phyloP scores from a whole-genome alignment of 2,113 vertebrate genomes.

The Salminus brasiliensis region DNA sequence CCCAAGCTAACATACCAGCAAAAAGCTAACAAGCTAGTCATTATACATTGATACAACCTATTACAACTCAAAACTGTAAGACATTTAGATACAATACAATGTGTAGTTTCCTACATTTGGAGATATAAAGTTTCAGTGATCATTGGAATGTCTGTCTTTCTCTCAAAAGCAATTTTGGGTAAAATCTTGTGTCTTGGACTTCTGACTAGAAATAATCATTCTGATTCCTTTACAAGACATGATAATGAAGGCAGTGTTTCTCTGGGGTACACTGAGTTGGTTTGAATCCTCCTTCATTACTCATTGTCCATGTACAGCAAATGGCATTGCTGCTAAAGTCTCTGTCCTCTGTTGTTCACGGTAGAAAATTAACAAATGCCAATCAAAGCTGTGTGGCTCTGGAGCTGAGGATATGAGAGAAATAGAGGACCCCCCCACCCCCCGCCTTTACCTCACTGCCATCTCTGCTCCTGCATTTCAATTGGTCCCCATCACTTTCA shows the following conservation, averaged over 20 bases:
- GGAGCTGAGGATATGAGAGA: slow-evolving; percentile 44
- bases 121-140: too few relatives aligned
- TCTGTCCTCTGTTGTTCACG: slow-evolving; percentile 53
- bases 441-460: slow-evolving; percentile 15
- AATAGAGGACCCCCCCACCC: background rate
- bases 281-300: slow-evolving; percentile 21
- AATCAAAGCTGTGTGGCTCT: slow-evolving; percentile 60
- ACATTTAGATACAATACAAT: background rate
- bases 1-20: too few relatives aligned
- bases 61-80: too few relatives aligned
- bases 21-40: too few relatives aligned
- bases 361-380: slow-evolving; percentile 67
- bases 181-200: background rate
- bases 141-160: background rate
- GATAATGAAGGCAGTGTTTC: background rate
- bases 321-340: slow-evolving; percentile 38
- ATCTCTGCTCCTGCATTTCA: slow-evolving; percentile 56
- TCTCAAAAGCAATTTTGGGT: background rate
- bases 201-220: background rate
- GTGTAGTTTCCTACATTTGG: too few relatives aligned
- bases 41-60: too few relatives aligned
- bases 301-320: slow-evolving; percentile 7
- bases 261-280: background rate
- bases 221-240: background rate
- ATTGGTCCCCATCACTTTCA: slow-evolving; percentile 52